phyloP scores from a whole-genome alignment of 2,113 vertebrate species.

The Ovis canadensis region DNA sequence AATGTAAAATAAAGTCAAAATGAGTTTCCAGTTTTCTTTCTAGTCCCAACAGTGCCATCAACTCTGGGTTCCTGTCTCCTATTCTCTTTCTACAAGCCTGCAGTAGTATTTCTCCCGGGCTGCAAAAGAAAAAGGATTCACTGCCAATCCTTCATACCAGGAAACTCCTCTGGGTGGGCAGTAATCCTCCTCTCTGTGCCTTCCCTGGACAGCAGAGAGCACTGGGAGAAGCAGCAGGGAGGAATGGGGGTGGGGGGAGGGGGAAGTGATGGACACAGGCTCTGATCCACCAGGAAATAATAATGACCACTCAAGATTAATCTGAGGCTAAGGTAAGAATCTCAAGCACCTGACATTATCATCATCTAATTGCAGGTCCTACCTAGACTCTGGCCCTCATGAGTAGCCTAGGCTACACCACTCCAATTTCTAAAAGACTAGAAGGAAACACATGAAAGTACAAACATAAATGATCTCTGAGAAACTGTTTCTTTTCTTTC shows the following conservation, averaged over 20 bases:
- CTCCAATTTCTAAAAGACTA: background rate
- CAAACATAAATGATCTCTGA: background rate
- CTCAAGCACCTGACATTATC: background rate
- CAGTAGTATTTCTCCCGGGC: background rate
- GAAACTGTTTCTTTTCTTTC: background rate
- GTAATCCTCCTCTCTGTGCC: background rate
- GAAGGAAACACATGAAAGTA: background rate
- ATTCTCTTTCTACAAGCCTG: background rate
- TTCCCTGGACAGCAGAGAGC: background rate
- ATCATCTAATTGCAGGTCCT: background rate
- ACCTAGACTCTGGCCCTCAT: background rate
- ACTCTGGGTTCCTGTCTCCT: background rate
- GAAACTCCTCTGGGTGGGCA: background rate
- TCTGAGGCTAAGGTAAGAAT: background rate
- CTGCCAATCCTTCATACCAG: background rate
- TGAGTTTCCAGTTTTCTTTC: background rate
- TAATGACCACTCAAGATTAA: background rate
- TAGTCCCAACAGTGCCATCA: background rate
- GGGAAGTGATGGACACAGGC: background rate
- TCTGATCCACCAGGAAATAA: background rate
- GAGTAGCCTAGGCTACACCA: background rate
- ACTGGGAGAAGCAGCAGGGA: background rate
- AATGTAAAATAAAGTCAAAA: background rate
- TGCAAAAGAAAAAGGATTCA: background rate
- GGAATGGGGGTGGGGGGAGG: accelerated